A percentile compares a stretch with the other conserved stretches of the same genome.
Evolutionary conservation across 37 sponge, comb jelly and placozoan genomes (phyloP).

Genomic region (Aphrocallistes beatrix): DNA sequence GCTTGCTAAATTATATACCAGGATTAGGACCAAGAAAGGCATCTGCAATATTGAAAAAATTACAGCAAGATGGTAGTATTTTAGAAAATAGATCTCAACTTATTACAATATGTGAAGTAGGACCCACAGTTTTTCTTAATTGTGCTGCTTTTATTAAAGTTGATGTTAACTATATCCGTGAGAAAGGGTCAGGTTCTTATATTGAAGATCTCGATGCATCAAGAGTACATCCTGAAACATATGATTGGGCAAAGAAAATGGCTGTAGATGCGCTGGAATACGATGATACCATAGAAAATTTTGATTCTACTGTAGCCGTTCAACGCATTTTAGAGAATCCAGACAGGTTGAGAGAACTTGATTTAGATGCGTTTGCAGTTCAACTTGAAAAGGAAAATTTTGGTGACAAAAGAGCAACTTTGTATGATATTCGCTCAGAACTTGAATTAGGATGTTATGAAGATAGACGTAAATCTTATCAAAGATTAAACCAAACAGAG

Average conservation of each 20-base stretch:
- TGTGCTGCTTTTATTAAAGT: conserved; percentile 86
- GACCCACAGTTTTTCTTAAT: conserved; percentile 85
- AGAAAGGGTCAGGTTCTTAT: conserved; percentile 55
- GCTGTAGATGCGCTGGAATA: conserved; percentile 91
- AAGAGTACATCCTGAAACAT: conserved; percentile 91
- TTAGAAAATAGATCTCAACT: conserved; percentile 80
- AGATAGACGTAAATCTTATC: conserved; percentile 42
- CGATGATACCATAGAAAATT: conserved; percentile 41
- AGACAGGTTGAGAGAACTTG: conserved; percentile 70
- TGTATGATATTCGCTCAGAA: conserved; percentile 91
- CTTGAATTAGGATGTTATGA: conserved; percentile 56
- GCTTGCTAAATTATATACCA: conserved; percentile 60
- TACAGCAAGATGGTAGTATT: conserved; percentile 60
- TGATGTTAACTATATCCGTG: conserved; percentile 39
- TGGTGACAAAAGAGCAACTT: conserved; percentile 75
- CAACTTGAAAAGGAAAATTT: conserved; percentile 88
- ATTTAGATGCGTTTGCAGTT: conserved; percentile 93
- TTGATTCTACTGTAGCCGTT: conserved; percentile 57
- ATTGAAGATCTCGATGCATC: conserved; percentile 83
- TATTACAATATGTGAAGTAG: conserved; percentile 73
- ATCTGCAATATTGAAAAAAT: conserved; percentile 58
- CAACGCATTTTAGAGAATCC: conserved; percentile 76
- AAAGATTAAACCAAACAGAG: not conserved
- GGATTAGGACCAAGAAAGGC: conserved; percentile 95
- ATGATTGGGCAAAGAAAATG: conserved; percentile 98